These are phyloP conservation scores for Molorchus minor DNA, from an alignment of 2,888 invertebrate species.

Conservation along the genomic window DNA sequence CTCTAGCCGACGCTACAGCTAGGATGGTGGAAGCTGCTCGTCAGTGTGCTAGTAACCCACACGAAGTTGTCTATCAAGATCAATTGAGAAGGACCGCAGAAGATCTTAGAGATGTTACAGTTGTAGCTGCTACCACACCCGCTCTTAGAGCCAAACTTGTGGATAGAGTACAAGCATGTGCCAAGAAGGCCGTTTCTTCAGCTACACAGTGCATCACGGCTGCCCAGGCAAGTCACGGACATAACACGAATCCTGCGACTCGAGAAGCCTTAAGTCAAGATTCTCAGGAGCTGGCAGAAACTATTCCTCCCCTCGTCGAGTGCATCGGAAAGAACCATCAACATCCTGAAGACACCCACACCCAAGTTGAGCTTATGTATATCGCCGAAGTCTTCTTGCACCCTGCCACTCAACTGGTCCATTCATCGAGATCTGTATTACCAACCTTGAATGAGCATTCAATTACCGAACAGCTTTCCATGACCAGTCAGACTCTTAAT, in stretches of 20 bases:
- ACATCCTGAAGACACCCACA: constrained; percentile 76
- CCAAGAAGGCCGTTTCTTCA: constrained; percentile 85
- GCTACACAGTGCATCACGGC: constrained; percentile 93
- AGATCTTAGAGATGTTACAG: constrained; percentile 89
- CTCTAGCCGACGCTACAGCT: constrained; percentile 95
- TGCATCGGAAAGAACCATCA: constrained; percentile 77
- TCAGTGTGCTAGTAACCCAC: constrained; percentile 85
- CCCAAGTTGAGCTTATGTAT: constrained; percentile 82
- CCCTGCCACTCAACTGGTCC: constrained; percentile 75
- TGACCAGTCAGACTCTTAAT: constrained; percentile 74
- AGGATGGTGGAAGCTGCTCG: constrained; percentile 94
- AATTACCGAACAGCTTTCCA: constrained; percentile 77
- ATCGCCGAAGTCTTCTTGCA: constrained; percentile 86
- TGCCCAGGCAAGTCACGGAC: constrained; percentile 80
- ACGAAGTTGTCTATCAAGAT: constrained; percentile 82
- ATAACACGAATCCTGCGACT: constrained; percentile 74
- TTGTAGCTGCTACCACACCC: constrained; percentile 82
- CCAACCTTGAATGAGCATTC: constrained; percentile 85
- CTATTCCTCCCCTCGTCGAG: constrained; percentile 82
- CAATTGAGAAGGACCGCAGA: constrained; percentile 90
- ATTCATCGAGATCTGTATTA: constrained; percentile 79
- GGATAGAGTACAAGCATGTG: constrained; percentile 74
- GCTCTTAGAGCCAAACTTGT: constrained; percentile 79
- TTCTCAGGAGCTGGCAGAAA: constrained; percentile 78
- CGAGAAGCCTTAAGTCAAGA: constrained; percentile 80